A percentile compares a stretch with the other conserved stretches of the same genome.
phyloP scores from a whole-genome alignment of 2,797 vertebrate species.

The Parotocinclus haroldoi region DNA sequence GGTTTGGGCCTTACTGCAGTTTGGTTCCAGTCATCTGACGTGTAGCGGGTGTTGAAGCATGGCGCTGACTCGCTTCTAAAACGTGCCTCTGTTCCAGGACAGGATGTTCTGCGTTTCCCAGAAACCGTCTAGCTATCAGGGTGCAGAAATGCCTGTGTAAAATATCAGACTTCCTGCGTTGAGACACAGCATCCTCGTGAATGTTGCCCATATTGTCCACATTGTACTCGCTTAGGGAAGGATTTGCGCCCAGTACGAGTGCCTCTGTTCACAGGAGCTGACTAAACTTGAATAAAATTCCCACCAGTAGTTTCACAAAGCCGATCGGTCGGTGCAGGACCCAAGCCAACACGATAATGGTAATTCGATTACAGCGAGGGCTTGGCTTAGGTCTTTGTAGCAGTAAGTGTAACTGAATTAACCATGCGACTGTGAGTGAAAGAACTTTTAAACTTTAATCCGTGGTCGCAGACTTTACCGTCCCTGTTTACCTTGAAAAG shows the following conservation, averaged over 20 bases:
- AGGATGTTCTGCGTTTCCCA: conserved; percentile 24
- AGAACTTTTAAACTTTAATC: conserved; percentile 29
- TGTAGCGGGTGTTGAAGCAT: too few species aligned
- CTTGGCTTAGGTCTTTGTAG: conserved; percentile 29
- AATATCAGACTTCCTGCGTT: conserved; percentile 46
- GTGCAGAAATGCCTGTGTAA: conserved; percentile 23
- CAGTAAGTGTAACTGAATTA: conserved; percentile 46
- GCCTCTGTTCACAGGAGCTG: conserved; percentile 8
- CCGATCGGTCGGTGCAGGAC: conserved; percentile 12
- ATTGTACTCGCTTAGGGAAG: too few species aligned
- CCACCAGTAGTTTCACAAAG: conserved; percentile 7
- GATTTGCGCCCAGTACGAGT: too few species aligned
- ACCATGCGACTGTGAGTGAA: conserved; percentile 19
- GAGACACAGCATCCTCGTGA: conserved; percentile 41
- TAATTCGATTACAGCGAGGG: conserved; percentile 40
- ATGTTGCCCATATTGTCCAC: conserved; percentile 35
- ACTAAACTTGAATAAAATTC: too few species aligned
- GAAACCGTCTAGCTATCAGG: conserved; percentile 24
- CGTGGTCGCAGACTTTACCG: conserved; percentile 26
- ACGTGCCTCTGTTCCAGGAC: too few species aligned
- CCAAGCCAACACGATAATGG: conserved; percentile 27
- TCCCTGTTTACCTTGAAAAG: too few species aligned
- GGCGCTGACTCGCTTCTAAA: too few species aligned
- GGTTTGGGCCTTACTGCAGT: too few species aligned
- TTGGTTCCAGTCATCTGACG: too few species aligned